Conservation (phyloP, 2,797 vertebrate species). For the Sebastes taczanowskii region DNA sequence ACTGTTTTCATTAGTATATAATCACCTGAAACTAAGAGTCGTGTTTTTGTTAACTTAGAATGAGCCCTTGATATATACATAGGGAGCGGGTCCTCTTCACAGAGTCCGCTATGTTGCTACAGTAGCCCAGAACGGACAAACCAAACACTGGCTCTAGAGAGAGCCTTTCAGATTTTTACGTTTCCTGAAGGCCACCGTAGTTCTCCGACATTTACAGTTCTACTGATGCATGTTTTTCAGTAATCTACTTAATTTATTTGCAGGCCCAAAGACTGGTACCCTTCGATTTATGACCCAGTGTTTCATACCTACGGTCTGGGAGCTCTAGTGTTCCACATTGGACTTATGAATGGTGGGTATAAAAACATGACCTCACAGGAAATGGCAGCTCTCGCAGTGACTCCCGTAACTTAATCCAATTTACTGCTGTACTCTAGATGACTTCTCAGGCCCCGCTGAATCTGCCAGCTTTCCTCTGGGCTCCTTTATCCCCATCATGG, state of each 20-base stretch:
- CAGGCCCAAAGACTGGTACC: slow-evolving; percentile 74
- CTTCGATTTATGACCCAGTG: slow-evolving; percentile 55
- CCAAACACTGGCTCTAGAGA: no score
- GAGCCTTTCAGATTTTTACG: no score
- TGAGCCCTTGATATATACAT: no score
- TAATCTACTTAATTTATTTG: background rate
- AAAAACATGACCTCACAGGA: background rate
- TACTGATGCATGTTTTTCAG: background rate
- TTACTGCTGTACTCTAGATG: slow-evolving; percentile 59
- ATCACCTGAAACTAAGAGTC: no score
- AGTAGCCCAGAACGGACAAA: no score
- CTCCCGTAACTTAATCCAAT: background rate
- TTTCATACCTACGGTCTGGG: slow-evolving; percentile 66
- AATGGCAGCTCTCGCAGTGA: no score
- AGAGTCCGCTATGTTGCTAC: no score
- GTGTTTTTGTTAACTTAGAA: no score
- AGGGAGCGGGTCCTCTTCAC: no score
- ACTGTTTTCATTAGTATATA: no score
- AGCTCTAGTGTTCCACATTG: slow-evolving; percentile 68
- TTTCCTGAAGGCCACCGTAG: no score
- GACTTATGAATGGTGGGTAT: slow-evolving; percentile 76
- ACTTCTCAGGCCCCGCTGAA: slow-evolving; percentile 68
- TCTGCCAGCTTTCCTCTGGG: slow-evolving; percentile 68
- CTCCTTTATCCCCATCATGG: slow-evolving; percentile 78
- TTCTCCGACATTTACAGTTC: background rate